Conservation (phyloP, 2,888 invertebrate genomes). For the Hirtodrosophila alboralis region DNA sequence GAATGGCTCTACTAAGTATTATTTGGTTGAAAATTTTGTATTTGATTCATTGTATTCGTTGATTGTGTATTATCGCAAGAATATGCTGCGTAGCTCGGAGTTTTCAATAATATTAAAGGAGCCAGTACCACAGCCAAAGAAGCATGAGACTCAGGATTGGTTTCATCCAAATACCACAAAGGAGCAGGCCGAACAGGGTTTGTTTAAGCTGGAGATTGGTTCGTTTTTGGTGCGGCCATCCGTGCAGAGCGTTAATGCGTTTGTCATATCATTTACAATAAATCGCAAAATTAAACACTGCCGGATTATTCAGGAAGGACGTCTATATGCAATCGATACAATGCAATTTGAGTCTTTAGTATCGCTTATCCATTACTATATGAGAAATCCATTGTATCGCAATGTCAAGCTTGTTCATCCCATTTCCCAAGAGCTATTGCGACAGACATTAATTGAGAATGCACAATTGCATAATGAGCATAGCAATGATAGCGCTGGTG, state of each 20-base stretch:
- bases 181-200: conserved; percentile 93
- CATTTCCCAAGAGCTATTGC: conserved; percentile 90
- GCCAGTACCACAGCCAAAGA: conserved; percentile 97
- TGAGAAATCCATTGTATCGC: conserved; percentile 94
- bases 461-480: conserved; percentile 60
- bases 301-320: conserved; percentile 95
- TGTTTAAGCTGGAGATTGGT: conserved; percentile 94
- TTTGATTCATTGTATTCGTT: conserved; percentile 97
- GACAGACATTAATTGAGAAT: conserved; percentile 77
- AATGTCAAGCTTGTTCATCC: conserved; percentile 94
- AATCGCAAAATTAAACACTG: conserved; percentile 98
- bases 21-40: conserved; percentile 92
- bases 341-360: conserved; percentile 98
- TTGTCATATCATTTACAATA: conserved; percentile 96
- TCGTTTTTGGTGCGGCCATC: conserved; percentile 97
- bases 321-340: conserved; percentile 94
- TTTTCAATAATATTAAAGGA: conserved; percentile 94
- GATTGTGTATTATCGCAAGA: conserved; percentile 94
- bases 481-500: conserved; percentile 68
- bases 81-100: conserved; percentile 94
- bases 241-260: conserved; percentile 93
- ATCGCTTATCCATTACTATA: conserved; percentile 96
- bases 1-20: conserved; percentile 94
- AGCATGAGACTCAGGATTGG: conserved; percentile 97
- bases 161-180: conserved; percentile 93